A percentile compares a stretch with the other conserved stretches of the same genome.
Conservation (phyloP, 53 echinoderm and acorn worm genomes). For the Zoroaster sp. region DNA sequence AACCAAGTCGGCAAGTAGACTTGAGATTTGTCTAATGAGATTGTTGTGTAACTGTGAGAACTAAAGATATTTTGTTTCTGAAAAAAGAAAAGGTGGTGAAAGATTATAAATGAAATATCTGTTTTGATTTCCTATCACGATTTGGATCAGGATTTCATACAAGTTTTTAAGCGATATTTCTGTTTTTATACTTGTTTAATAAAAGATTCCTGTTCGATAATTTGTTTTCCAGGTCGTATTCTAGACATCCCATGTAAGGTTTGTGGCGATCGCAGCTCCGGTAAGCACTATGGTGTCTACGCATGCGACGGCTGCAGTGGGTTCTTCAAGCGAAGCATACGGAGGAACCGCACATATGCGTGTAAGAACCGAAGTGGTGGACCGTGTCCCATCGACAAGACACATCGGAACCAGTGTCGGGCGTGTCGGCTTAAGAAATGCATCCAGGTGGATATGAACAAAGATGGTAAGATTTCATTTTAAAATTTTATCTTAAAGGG, state of each 20-base stretch:
- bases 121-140: no score
- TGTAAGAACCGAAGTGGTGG: slow-evolving; percentile 89
- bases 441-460: slow-evolving; percentile 92
- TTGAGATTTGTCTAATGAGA: no score
- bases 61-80: no score
- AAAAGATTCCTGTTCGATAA: no score
- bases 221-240: slow-evolving; percentile 73
- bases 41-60: no score
- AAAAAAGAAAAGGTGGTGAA: no score
- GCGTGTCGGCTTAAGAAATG: slow-evolving; percentile 94
- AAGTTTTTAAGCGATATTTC: no score
- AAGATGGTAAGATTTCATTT: slow-evolving; percentile 69
- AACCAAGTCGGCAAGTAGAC: no score
- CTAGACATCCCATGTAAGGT: slow-evolving; percentile 96
- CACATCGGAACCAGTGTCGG: slow-evolving; percentile 92
- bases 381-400: slow-evolving; percentile 92
- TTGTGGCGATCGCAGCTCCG: slow-evolving; percentile 92
- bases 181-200: no score
- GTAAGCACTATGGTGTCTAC: slow-evolving; percentile 96
- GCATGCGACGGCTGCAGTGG: slow-evolving; percentile 98
- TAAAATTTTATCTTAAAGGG: not conserved
- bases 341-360: slow-evolving; percentile 85
- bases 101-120: no score
- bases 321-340: slow-evolving; percentile 92
- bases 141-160: no score